Evolutionary conservation across 2,113 vertebrate species (phyloP).

Genomic region (Tragelaphus strepsiceros): DNA sequence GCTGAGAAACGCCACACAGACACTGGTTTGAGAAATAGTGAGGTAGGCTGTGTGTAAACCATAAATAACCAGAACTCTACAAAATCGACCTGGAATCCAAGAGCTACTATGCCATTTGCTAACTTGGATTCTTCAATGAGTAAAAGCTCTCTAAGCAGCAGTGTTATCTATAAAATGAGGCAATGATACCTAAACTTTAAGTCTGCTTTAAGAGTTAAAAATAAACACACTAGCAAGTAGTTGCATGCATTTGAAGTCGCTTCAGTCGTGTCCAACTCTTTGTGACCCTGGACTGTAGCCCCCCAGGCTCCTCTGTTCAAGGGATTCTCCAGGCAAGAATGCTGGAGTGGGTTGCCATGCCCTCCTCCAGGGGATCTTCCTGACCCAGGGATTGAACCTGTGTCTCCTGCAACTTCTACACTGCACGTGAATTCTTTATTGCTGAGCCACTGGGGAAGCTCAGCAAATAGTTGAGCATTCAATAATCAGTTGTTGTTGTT

Average conservation of each 20-base stretch:
- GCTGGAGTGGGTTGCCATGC: neutral
- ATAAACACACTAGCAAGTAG: neutral
- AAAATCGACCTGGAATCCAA: neutral
- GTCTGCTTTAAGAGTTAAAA: neutral
- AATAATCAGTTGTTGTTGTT: neutral
- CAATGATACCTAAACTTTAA: neutral
- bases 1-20: neutral
- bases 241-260: neutral
- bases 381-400: neutral
- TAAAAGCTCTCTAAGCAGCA: neutral
- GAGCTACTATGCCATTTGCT: neutral
- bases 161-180: neutral
- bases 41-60: neutral
- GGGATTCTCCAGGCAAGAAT: neutral
- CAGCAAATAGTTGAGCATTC: neutral
- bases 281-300: neutral
- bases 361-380: neutral
- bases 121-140: neutral
- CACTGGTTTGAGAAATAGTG: neutral
- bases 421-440: neutral
- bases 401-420: neutral
- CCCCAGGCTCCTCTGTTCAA: neutral
- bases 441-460: neutral
- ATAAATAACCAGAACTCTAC: neutral
- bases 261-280: neutral